Evolutionary conservation across 2,797 vertebrate genomes (phyloP).

Genomic region (Synanceia verrucosa): DNA sequence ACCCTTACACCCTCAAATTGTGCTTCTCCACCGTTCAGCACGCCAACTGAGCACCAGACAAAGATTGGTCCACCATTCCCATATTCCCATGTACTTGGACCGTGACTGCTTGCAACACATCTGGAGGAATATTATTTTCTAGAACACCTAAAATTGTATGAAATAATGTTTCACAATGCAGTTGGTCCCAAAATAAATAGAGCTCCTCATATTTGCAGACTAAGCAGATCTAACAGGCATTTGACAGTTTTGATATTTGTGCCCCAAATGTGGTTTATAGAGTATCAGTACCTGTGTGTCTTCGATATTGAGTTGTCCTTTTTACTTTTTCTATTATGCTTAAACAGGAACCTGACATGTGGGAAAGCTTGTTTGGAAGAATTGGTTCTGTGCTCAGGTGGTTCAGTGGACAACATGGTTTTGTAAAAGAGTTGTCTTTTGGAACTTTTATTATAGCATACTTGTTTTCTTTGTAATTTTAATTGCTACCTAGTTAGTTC

Average conservation of each 20-base stretch:
- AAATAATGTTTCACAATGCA: background rate
- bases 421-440: slow-evolving; percentile 65
- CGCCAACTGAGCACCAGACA: slow-evolving; percentile 82
- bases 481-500: slow-evolving; percentile 59
- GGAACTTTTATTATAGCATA: slow-evolving; percentile 50
- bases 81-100: slow-evolving; percentile 29
- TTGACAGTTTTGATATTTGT: slow-evolving; percentile 51
- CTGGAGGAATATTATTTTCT: slow-evolving; percentile 3
- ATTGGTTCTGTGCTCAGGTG: slow-evolving; percentile 58
- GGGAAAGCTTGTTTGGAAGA: slow-evolving; percentile 31
- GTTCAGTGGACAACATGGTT: slow-evolving; percentile 45
- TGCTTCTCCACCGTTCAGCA: slow-evolving; percentile 96
- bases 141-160: slow-evolving; percentile 3
- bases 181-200: background rate
- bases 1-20: slow-evolving; percentile 93
- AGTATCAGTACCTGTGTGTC: slow-evolving; percentile 49
- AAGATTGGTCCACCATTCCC: slow-evolving; percentile 44
- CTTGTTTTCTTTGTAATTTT: slow-evolving; percentile 40
- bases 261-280: slow-evolving; percentile 51
- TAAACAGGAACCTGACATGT: slow-evolving; percentile 25
- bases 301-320: slow-evolving; percentile 59
- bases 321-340: slow-evolving; percentile 68
- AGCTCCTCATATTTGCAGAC: slow-evolving; percentile 17
- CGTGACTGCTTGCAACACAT: slow-evolving; percentile 33
- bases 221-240: slow-evolving; percentile 11